Base-by-base conservation (phyloP, 1,140 invertebrate genomes). In the Eupeodes corollae region DNA sequence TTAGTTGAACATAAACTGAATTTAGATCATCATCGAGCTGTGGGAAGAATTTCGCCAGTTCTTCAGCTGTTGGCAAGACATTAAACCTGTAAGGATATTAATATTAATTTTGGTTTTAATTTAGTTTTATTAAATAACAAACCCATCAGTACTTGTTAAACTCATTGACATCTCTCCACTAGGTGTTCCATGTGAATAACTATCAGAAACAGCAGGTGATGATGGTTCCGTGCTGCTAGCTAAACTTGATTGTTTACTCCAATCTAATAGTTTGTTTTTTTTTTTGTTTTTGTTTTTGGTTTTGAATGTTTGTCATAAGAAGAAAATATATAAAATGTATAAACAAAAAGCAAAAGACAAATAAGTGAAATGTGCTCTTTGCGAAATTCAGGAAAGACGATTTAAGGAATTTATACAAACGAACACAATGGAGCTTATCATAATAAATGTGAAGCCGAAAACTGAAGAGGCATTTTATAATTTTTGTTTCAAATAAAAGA, bases 141-240 rank as follows among this genome's bases (percentile, higher is more conserved):
- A 79, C 77, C 77, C 76, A 53, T 80, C 78, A 48, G 70, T 76
- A 55, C 78, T 79, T 47, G 78, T 71, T 42, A 79, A 58, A 56
- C 78, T 80, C 30, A 78, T 74, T 0, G 79, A 79, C 69, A 79
- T 77, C 39, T 72, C 70, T 48, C 76, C 78, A 46, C 74, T 77
- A 51, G 78, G 74, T 34, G 73, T 75, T 6, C 73, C 76, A 52
- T 77, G 74, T 33, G 73, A 75, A 26, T 26, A 26, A 45, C 57
- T 58, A 49, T 75, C 73, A 10, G 78, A 79, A 3, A 76, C 69
- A 13, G 75, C 74, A 18, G 81, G 80, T 50, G 84, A 86, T 42
- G 82, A 85, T 10, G 78, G 78, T 47, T 77, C 78, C 31, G 75
- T 73, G n/a, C 71, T 75, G 16, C 75, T 76, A 48, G 48, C 48